Evolutionary conservation across 2,888 invertebrate species (phyloP).

Genomic region (Mythimna lalbum): DNA sequence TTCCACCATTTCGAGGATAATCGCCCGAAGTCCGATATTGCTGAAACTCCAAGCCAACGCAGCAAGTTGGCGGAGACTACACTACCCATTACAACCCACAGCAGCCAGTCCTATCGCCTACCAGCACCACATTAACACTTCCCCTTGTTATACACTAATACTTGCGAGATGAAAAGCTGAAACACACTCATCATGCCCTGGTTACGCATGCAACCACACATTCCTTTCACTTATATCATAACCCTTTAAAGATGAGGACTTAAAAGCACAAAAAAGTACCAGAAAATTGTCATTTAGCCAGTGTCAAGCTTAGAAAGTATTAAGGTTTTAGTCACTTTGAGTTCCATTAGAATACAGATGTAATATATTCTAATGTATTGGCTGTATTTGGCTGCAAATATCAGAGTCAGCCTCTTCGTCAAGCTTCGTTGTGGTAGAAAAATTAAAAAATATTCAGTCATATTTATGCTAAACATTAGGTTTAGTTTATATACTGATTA

Average conservation of each 20-base stretch:
- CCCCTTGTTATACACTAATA: constrained; percentile 13
- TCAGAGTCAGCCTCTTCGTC: no score
- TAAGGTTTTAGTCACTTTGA: no score
- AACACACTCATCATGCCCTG: background rate
- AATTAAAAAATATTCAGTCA: no score
- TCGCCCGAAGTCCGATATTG: constrained; percentile 30
- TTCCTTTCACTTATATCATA: constrained; percentile 23
- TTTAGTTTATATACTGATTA: no score
- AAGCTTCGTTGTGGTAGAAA: no score
- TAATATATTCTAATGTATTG: no score
- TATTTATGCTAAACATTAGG: no score
- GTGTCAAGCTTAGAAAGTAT: no score
- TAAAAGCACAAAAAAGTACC: background rate
- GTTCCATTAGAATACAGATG: no score
- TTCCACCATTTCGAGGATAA: constrained; percentile 14
- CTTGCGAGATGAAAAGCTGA: constrained; percentile 34
- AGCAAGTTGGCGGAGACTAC: constrained; percentile 25
- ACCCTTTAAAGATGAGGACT: constrained; percentile 7
- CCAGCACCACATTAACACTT: constrained; percentile 51
- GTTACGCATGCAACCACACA: constrained; percentile 21
- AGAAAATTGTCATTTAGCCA: no score
- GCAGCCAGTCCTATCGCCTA: constrained; percentile 36
- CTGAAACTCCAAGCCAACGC: constrained; percentile 27
- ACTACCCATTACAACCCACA: constrained; percentile 10
- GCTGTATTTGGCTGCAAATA: no score